A percentile compares a stretch with the other conserved stretches of the same genome.
phyloP scores from a whole-genome alignment of 2,113 vertebrate genomes.

The Hypomesus transpacificus region DNA sequence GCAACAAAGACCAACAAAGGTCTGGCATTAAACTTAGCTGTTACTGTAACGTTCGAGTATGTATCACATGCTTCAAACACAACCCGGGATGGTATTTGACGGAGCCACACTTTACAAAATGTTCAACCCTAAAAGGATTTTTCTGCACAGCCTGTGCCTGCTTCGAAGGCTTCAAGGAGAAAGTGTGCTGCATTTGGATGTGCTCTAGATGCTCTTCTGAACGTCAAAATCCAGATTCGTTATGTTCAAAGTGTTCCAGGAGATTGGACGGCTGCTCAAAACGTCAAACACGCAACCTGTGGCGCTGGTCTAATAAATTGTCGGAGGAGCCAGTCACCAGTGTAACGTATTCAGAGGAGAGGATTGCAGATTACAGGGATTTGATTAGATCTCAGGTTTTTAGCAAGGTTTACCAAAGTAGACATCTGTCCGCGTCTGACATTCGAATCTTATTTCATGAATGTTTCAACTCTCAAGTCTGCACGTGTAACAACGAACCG shows the following conservation, averaged over 20 bases:
- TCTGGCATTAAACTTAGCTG: background rate
- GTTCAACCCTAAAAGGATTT: background rate
- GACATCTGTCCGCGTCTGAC: background rate
- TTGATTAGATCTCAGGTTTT: background rate
- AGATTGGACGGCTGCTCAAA: background rate
- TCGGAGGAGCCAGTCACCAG: background rate
- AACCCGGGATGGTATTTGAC: background rate
- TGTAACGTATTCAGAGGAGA: background rate
- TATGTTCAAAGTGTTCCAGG: background rate
- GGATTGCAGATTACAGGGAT: background rate
- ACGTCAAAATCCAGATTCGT: background rate
- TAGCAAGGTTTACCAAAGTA: background rate
- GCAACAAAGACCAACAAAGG: background rate
- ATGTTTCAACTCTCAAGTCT: background rate
- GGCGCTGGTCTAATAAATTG: background rate
- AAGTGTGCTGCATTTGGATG: constrained; percentile 6
- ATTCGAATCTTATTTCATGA: background rate
- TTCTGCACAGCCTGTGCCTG: background rate
- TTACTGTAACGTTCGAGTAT: background rate
- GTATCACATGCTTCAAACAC: background rate
- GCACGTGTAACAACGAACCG: background rate
- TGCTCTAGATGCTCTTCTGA: background rate
- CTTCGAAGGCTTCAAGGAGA: background rate
- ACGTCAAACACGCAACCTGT: background rate
- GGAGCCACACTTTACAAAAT: background rate